Evolutionary conservation across 2,113 vertebrate genomes (phyloP).

Genomic region (Meleagris gallopavo): DNA sequence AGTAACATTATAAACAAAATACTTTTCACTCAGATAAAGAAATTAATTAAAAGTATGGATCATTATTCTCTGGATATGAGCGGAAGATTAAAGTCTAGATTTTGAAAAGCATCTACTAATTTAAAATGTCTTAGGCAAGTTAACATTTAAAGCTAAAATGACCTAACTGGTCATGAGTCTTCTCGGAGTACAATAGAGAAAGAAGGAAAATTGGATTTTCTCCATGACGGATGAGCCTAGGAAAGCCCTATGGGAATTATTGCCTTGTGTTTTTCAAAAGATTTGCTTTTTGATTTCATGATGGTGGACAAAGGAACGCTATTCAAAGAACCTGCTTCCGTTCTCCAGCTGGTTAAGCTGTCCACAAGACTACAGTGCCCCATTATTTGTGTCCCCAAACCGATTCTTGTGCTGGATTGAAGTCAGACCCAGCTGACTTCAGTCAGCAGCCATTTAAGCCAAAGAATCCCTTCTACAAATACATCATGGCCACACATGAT

Average conservation of each 20-base stretch:
- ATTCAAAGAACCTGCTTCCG: slow-evolving; percentile 45
- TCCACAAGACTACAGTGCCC: slow-evolving; percentile 32
- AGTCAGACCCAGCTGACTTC: slow-evolving; percentile 46
- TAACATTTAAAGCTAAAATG: slow-evolving; percentile 52
- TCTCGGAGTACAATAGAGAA: slow-evolving; percentile 47
- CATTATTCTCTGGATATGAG: background rate
- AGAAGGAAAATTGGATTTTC: slow-evolving; percentile 63
- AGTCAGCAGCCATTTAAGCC: slow-evolving; percentile 13
- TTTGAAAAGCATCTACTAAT: slow-evolving; percentile 32
- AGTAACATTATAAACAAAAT: background rate
- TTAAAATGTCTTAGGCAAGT: slow-evolving; percentile 21
- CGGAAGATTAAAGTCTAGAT: background rate
- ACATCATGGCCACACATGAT: background rate
- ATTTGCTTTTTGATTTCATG: slow-evolving; percentile 58
- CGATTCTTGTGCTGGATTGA: background rate
- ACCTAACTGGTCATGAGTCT: slow-evolving; percentile 55
- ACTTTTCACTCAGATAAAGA: background rate
- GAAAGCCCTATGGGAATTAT: slow-evolving; percentile 41
- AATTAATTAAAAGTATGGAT: slow-evolving; percentile 2
- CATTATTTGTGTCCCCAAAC: slow-evolving; percentile 9
- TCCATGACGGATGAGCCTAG: slow-evolving; percentile 46
- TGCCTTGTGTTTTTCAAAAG: slow-evolving; percentile 47
- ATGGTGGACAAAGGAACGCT: slow-evolving; percentile 49
- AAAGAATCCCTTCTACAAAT: slow-evolving; percentile 21
- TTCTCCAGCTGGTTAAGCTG: background rate